Base-by-base conservation (phyloP, 64 coral and sea anemone genomes). In the Dendrophyllia cribrosa region DNA sequence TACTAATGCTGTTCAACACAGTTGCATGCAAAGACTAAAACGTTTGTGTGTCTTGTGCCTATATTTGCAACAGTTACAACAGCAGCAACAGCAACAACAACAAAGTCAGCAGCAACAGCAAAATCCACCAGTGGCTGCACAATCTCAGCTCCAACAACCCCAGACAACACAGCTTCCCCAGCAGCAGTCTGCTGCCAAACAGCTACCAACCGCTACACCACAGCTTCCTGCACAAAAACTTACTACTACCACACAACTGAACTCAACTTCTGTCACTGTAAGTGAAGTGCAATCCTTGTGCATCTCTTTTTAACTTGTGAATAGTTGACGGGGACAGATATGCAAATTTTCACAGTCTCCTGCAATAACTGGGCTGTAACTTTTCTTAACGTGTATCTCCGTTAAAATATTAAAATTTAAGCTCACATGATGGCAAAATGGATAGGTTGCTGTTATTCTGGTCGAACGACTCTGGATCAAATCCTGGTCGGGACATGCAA, bases 51-150 rank as follows among this genome's bases (percentile, higher is more conserved):
- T 12, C 7, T 56, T 7, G 0, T 56, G 6, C 53, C 53, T 56
- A 56, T 56, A 9, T 56, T 14, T 74, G 24, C 6, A 91, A 7
- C 68, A 92, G 46, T 79, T 76, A 17, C 83, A 81, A 7, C 83
- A 81, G 4, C 75, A 88, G 24, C 96, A 90, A 13, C 91, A 87
- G 20, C 95, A 96, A 5, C 83, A 88, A 0, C 94, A 95, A 46
- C 88, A 95, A 5, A 83, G 82, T 7, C 83, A 87, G 3, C 92
- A 91, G 12, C 83, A 98, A 66, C 76, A 74, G 9, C 90, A 94
- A 19, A 93, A 92, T 58, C 81, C 86, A 85, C n/a, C 89, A 74
- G 77, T 78, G 46, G 66, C 71, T 34, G 34, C 70, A 46, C 66
- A 72, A 7, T 17, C 89, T 66, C 96, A 98, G 71, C 79, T 75